Conservation (phyloP, 2,888 invertebrate genomes). For the Drosophila flavopinicola region DNA sequence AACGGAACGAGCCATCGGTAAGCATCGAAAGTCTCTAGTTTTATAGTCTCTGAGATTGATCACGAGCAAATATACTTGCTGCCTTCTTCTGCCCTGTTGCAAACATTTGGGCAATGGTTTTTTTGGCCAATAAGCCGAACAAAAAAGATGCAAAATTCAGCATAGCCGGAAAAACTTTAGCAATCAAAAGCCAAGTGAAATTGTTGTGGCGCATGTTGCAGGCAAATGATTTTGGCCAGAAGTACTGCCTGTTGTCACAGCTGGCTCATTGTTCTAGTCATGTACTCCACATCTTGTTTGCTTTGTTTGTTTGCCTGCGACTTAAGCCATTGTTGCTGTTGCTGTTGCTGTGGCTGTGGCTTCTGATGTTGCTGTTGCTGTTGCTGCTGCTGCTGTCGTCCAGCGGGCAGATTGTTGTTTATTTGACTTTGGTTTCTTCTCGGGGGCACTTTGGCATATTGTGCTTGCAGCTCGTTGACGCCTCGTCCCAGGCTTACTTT, state of each 20-base stretch:
- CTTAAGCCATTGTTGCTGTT: constrained; percentile 23
- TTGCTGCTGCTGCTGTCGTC: constrained; percentile 14
- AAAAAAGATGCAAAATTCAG: too few relatives aligned
- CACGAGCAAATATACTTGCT: too few relatives aligned
- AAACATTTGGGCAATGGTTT: too few relatives aligned
- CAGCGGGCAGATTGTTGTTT: constrained; percentile 41
- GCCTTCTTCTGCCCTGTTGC: too few relatives aligned
- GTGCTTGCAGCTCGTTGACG: too few relatives aligned
- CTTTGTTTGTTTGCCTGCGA: constrained; percentile 31
- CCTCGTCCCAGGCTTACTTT: constrained; percentile 49
- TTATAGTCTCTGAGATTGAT: too few relatives aligned
- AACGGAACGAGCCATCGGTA: too few relatives aligned
- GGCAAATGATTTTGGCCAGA: constrained; percentile 35
- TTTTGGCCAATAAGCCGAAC: too few relatives aligned
- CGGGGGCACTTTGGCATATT: constrained; percentile 14
- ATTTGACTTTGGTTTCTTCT: constrained; percentile 41
- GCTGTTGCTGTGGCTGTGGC: constrained; percentile 9
- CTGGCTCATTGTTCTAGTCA: constrained; percentile 41
- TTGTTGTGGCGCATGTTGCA: constrained; percentile 10
- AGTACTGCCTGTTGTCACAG: constrained; percentile 41
- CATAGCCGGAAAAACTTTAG: constrained; percentile 52
- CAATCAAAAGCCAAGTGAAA: constrained; percentile 44
- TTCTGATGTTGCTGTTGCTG: too few relatives aligned
- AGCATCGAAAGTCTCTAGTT: too few relatives aligned
- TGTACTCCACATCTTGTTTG: constrained; percentile 38